A percentile compares a stretch with the other conserved stretches of the same genome.
Evolutionary conservation across 2,113 vertebrate species (phyloP).

Genomic region (Thryonomys swinderianus): DNA sequence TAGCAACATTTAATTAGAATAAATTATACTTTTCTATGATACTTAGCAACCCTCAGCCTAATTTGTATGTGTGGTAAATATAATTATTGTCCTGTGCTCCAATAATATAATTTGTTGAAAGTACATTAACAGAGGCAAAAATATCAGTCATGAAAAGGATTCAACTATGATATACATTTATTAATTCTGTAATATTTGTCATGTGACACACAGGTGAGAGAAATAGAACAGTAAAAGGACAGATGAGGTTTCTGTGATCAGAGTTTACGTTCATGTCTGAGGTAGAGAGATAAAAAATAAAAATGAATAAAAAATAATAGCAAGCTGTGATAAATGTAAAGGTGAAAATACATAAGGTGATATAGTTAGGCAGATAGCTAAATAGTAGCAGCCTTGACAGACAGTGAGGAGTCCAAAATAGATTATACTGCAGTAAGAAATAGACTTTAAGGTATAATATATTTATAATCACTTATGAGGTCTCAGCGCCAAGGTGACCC

Average conservation of each 20-base stretch:
- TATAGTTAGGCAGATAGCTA: background rate
- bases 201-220: background rate
- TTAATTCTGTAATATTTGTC: background rate
- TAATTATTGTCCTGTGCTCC: background rate
- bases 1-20: background rate
- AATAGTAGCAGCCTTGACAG: background rate
- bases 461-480: background rate
- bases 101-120: conserved; percentile 21
- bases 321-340: background rate
- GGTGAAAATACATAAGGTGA: background rate
- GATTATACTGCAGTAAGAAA: background rate
- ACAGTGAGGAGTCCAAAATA: background rate
- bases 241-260: background rate
- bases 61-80: background rate
- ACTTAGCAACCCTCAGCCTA: background rate
- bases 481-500: background rate
- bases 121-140: background rate
- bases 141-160: background rate
- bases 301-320: background rate
- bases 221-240: background rate
- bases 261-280: background rate
- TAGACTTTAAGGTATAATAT: background rate
- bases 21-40: background rate
- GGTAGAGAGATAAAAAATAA: background rate
- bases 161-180: background rate